A percentile compares a stretch with the other conserved stretches of the same genome.
Evolutionary conservation across 2,113 vertebrate genomes (phyloP).

Genomic region (Tachycineta bicolor): DNA sequence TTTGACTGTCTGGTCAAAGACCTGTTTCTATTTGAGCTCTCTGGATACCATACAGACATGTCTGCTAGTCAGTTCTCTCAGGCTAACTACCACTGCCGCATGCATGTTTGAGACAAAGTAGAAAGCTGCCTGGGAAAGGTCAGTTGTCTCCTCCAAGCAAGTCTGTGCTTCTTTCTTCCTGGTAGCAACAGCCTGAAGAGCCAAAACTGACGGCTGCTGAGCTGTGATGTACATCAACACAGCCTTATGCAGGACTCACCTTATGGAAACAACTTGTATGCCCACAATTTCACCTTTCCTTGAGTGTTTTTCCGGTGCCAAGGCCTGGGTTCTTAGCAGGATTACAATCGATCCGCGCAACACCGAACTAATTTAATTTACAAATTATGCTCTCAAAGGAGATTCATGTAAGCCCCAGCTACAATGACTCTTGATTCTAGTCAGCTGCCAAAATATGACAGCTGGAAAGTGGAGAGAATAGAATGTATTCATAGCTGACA

Average conservation of each 20-base stretch:
- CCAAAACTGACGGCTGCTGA: not conserved
- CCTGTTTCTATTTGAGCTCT: not conserved
- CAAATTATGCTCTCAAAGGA: not conserved
- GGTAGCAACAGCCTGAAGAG: not conserved
- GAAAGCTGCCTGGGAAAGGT: not conserved
- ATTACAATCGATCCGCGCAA: not conserved
- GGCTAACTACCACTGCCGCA: not conserved
- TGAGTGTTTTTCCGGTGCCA: not conserved
- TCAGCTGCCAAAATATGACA: conserved; percentile 2
- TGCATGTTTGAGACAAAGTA: not conserved
- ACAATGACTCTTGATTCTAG: not conserved
- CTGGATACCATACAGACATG: not conserved
- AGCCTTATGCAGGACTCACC: not conserved
- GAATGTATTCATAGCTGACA: conserved; percentile 1
- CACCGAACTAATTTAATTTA: not conserved
- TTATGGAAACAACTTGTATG: accelerated
- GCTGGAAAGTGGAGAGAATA: conserved; percentile 7
- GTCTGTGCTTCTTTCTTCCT: not conserved
- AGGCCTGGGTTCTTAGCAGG: not conserved
- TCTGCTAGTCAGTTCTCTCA: not conserved
- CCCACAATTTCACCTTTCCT: not conserved
- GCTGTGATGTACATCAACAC: not conserved
- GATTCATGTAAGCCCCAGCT: not conserved
- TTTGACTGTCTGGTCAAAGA: not conserved
- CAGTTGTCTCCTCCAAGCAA: not conserved